Percentiles rank a stretch among this genome's conserved stretches.
Evolutionary conservation across 2,113 vertebrate species (phyloP).

Genomic region (Dicrurus megarhynchus): DNA sequence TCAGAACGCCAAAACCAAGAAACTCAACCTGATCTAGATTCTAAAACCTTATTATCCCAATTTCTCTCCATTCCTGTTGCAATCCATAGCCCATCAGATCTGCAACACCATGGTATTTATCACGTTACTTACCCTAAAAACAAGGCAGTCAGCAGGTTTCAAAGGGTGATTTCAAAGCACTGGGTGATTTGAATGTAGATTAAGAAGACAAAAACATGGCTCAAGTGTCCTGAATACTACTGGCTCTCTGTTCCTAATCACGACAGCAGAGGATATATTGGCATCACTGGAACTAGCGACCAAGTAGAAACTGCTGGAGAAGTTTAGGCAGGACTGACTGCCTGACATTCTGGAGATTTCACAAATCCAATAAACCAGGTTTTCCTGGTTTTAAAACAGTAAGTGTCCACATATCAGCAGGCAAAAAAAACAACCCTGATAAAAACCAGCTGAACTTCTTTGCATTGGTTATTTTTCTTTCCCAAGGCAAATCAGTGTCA

Average conservation of each 20-base stretch:
- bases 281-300: neutral
- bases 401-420: neutral
- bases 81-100: neutral
- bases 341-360: neutral
- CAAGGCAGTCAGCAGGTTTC: neutral
- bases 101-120: neutral
- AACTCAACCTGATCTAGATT: neutral
- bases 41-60: neutral
- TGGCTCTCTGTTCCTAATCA: neutral
- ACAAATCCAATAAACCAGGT: neutral
- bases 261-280: neutral
- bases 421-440: neutral
- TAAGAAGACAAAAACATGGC: neutral
- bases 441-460: neutral
- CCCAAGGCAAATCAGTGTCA: neutral
- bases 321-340: neutral
- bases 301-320: neutral
- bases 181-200: neutral
- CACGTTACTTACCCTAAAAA: neutral
- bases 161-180: neutral
- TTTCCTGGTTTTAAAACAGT: neutral
- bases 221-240: too few species aligned
- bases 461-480: neutral
- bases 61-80: neutral
- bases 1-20: neutral